Conservation (phyloP, 2,797 vertebrate genomes). For the Sandelia bainsii region DNA sequence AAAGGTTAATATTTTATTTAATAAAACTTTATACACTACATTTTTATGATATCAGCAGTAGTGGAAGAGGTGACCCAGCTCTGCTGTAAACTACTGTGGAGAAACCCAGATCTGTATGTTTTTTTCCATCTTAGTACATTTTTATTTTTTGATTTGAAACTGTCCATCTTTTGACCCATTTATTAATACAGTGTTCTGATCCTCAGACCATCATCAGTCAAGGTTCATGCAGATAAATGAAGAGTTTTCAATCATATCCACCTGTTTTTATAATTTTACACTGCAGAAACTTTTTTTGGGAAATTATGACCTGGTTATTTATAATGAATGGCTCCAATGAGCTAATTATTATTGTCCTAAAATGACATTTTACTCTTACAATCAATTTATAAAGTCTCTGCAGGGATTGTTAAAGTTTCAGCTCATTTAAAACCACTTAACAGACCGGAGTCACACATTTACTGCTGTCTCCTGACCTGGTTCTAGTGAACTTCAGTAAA, state of each 20-base stretch:
- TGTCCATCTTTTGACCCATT: too few relatives aligned
- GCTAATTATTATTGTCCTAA: background rate
- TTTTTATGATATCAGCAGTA: constrained; percentile 2
- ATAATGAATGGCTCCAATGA: too few relatives aligned
- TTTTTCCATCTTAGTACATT: background rate
- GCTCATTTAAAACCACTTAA: constrained; percentile 13
- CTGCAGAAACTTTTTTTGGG: too few relatives aligned
- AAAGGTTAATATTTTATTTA: background rate
- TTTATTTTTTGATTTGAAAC: background rate
- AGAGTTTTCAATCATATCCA: too few relatives aligned
- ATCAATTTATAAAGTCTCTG: constrained; percentile 1
- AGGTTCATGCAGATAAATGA: too few relatives aligned
- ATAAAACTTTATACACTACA: background rate
- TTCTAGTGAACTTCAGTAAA: constrained; percentile 5
- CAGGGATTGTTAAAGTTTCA: constrained; percentile 11
- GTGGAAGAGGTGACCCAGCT: background rate
- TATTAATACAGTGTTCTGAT: too few relatives aligned
- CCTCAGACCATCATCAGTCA: too few relatives aligned
- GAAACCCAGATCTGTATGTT: background rate
- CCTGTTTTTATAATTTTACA: too few relatives aligned
- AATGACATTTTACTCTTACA: background rate
- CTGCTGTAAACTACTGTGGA: too few relatives aligned
- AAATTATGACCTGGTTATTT: too few relatives aligned
- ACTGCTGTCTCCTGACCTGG: constrained; percentile 1
- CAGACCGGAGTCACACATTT: constrained; percentile 3